Base-by-base conservation (phyloP, 2,113 vertebrate species). In the Spilogale gracilis region DNA sequence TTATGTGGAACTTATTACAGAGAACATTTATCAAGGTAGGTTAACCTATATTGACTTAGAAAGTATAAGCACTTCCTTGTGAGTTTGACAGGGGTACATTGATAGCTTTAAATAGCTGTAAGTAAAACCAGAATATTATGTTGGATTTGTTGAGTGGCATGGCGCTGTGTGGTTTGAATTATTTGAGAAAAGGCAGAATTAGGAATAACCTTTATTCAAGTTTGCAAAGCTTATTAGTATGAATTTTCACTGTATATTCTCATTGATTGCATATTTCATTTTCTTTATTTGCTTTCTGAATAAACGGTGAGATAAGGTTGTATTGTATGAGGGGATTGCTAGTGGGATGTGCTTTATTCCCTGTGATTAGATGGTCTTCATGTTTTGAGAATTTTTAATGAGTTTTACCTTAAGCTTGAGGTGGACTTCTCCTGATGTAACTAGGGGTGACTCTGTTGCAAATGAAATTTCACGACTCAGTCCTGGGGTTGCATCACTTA, bases 401-500 rank as follows among this genome's bases (percentile, higher is more conserved):
- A 54, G 56, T 38, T 95, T 91, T 89, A 60, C 1, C 60, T 91
- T 73, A 81, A 63, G 3, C 48, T 27, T 80, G 54, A 54, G 11
- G 82, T 43, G 54, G 13, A 16, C 13, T 83, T 92, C 78, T 93
- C 23, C 87, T 98, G 83, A 83, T 94, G 92, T 90, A 96, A 95
- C 45, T 67, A 17, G 16, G 27, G 83, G 5, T 63, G 69, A 94
- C 45, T 93, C 3, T 74, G 8, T 45, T 94, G 89, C 86, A 95
- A 32, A 38, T 32, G 84, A 54, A 60, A 65, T 97, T 97, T 97
- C 96, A 90, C 30, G 79, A 83, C 63, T 93, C 38, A 10, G 58
- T 91, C 76, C n/a, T 96, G 81, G 82, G 94, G 93, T 98, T 98
- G 94, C 97, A 91, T 98, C 97, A 97, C 69, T 81, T 84, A 7